These are phyloP conservation scores for Riptortus pedestris DNA, from an alignment of 1,140 invertebrate species.

Conservation along the genomic window DNA sequence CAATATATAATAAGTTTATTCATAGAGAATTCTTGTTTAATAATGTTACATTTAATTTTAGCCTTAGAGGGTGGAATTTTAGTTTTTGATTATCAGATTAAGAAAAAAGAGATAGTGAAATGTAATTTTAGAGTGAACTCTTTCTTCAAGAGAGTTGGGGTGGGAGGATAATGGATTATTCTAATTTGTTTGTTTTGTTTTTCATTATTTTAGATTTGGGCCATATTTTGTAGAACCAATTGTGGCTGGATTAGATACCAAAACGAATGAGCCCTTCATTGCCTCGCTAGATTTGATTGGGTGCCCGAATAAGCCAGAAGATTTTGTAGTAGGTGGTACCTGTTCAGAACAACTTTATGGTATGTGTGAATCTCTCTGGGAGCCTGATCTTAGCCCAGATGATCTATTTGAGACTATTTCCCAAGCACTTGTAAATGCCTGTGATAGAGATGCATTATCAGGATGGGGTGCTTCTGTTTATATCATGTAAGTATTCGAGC, in stretches of 20 bases:
- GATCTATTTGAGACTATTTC: constrained; percentile 95
- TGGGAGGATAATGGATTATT: too few relatives aligned
- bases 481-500: constrained; percentile 64
- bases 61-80: too few relatives aligned
- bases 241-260: constrained; percentile 83
- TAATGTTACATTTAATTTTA: too few relatives aligned
- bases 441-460: constrained; percentile 92
- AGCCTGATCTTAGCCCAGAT: constrained; percentile 80
- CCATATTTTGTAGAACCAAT: constrained; percentile 96
- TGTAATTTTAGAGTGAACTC: too few relatives aligned
- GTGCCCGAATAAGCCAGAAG: constrained; percentile 73
- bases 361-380: constrained; percentile 94
- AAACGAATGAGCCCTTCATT: constrained; percentile 80
- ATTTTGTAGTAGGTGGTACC: constrained; percentile 93
- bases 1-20: too few relatives aligned
- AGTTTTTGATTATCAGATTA: too few relatives aligned
- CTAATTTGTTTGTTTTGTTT: neutral
- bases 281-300: constrained; percentile 84
- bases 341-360: constrained; percentile 89
- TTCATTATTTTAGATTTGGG: constrained; percentile 59
- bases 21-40: too few relatives aligned
- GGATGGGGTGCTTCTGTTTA: constrained; percentile 97
- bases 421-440: constrained; percentile 89
- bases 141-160: too few relatives aligned
- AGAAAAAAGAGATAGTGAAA: too few relatives aligned